A percentile compares a stretch with the other conserved stretches of the same genome.
Evolutionary conservation across 2,797 vertebrate genomes (phyloP).

Genomic region (Holocentrus rufus): DNA sequence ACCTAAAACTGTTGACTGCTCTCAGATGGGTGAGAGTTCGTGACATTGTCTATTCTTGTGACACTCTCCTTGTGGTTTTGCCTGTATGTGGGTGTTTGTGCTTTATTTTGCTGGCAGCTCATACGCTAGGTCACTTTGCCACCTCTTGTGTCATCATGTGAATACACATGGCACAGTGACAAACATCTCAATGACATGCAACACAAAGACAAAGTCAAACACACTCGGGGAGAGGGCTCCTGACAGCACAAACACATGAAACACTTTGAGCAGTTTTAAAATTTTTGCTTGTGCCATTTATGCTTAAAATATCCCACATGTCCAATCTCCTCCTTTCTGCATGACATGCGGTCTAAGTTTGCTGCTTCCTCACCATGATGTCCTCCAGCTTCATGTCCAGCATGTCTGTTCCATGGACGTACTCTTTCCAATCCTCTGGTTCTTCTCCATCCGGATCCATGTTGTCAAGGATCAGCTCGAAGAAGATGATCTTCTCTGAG

Average conservation of each 20-base stretch:
- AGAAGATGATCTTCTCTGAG: constrained; percentile 98
- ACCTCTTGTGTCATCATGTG: constrained; percentile 25
- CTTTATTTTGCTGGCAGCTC: constrained; percentile 4
- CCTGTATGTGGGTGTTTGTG: neutral
- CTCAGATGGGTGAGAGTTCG: constrained; percentile 57
- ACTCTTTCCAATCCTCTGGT: constrained; percentile 94
- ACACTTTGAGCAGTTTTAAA: neutral
- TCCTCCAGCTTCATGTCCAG: constrained; percentile 98
- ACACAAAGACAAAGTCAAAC: constrained; percentile 36
- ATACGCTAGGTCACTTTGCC: constrained; percentile 44
- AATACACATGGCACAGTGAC: constrained; percentile 21
- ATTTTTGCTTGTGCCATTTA: neutral
- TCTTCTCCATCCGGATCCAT: constrained; percentile 86
- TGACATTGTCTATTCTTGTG: constrained; percentile 41
- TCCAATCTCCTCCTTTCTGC: neutral
- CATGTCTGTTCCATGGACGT: constrained; percentile 90
- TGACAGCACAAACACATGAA: neutral
- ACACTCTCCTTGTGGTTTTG: constrained; percentile 31
- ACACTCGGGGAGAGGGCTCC: neutral
- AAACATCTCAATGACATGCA: constrained; percentile 33
- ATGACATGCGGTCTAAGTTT: neutral
- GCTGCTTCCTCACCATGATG: constrained; percentile 87
- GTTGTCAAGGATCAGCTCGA: constrained; percentile 97
- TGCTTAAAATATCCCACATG: neutral
- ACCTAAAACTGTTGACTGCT: constrained; percentile 50